Conservation (phyloP, 2,888 invertebrate species). For the Cetonia aurata region DNA sequence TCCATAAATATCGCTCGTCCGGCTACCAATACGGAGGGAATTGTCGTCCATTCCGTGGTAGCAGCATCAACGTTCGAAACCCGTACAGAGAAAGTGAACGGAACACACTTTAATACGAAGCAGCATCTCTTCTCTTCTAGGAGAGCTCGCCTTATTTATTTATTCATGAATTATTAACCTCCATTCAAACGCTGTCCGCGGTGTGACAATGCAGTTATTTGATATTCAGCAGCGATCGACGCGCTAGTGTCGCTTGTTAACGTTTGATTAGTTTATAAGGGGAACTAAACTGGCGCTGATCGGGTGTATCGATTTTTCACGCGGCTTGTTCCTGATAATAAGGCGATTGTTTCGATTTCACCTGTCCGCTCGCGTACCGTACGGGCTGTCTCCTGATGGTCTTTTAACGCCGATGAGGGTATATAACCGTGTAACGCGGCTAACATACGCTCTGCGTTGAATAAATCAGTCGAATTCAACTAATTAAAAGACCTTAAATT, state of each 20-base stretch:
- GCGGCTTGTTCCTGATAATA: conserved; percentile 46
- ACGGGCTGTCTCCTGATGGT: conserved; percentile 19
- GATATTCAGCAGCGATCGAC: conserved; percentile 58
- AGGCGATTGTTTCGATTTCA: conserved; percentile 47
- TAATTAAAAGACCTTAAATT: no score
- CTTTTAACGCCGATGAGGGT: conserved; percentile 27
- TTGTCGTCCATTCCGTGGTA: conserved; percentile 20
- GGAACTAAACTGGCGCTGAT: conserved; percentile 50
- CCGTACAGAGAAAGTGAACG: conserved; percentile 43
- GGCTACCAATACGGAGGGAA: conserved; percentile 52
- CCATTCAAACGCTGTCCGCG: conserved; percentile 58
- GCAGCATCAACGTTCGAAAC: conserved; percentile 16
- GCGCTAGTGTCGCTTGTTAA: conserved; percentile 57
- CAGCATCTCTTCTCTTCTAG: conserved; percentile 38
- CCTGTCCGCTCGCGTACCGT: conserved; percentile 34
- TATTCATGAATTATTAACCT: conserved; percentile 61
- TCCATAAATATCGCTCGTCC: conserved; percentile 59
- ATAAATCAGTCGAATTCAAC: no score
- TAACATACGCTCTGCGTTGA: no score
- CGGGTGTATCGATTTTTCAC: conserved; percentile 50
- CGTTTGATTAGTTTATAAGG: conserved; percentile 58
- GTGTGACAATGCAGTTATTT: conserved; percentile 59
- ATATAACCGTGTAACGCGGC: background rate
- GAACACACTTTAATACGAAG: conserved; percentile 52
- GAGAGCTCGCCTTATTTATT: conserved; percentile 59